Evolutionary conservation across 2,888 invertebrate genomes (phyloP), one percentile per base, ranked within the genome.

Genomic region (Octodonta nipae): DNA sequence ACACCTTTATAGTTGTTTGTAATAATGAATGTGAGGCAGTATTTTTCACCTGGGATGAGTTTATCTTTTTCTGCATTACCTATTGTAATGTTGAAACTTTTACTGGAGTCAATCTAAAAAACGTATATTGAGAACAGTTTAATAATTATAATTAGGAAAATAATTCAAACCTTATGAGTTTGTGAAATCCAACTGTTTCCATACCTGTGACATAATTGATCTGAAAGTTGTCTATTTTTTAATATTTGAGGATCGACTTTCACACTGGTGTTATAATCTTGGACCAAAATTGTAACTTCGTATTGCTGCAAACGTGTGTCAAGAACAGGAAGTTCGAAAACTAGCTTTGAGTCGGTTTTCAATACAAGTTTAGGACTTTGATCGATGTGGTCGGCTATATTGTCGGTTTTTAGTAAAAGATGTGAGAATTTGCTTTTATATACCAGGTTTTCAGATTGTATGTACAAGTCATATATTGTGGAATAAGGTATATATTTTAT

Each of bases 1-100:
- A 45, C 39, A 20, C 50, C 46, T 32, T 46, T 45, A 35, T 54
- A 52, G 22, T 41, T 43, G 33, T 55, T 58, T 1, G 49, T 49
- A 17, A 58, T 46, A 7, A 55, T 47, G 36, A 58, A 60, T 20
- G 50, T 57, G 20, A 58, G 35, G 34, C 60, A 60, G 35, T 60
- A 60, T 36, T 53, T 50, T 1, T 48, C 52, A 6, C 49, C 35
- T 3, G 57, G 50, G 34, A 46, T 34, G 20, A 59, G 39, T 13
- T 25, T 35, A 12, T 43, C 32, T 32, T 38, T 41, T 14, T 45
- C 45, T 6, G 50, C 34, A 7, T 39, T 41, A 4, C 46, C 51
- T 26, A 56, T 46, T 13, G 43, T 50, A 27, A 55, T 34, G 27
- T 41, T 51, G 31, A 26, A n/a, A 35, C 10, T 20, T 20, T 20